Conservation (phyloP, 2,888 invertebrate genomes). For the Micropterix aruncella region DNA sequence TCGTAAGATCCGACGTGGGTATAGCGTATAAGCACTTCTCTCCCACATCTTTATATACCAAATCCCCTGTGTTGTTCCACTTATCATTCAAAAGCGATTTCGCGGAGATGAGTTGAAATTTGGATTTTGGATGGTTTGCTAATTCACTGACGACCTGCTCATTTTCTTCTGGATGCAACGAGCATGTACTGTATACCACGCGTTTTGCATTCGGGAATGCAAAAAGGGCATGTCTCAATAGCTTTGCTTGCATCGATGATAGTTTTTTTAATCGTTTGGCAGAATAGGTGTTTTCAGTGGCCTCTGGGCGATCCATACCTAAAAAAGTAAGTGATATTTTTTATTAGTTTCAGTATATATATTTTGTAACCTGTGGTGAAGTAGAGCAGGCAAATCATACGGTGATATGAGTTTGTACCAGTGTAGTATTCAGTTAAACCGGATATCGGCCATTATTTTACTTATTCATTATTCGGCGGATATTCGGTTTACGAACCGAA, state of each 20-base stretch:
- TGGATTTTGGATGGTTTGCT: slow-evolving; percentile 34
- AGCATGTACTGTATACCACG: slow-evolving; percentile 95
- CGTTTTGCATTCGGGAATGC: slow-evolving; percentile 70
- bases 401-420: no score
- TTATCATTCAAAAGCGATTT: slow-evolving; percentile 43
- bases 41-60: slow-evolving; percentile 49
- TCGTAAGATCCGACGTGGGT: slow-evolving; percentile 66
- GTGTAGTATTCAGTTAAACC: no score
- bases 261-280: slow-evolving; percentile 44
- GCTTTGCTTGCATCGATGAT: slow-evolving; percentile 66
- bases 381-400: no score
- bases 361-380: not conserved
- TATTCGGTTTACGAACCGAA: no score
- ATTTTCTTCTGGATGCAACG: slow-evolving; percentile 79
- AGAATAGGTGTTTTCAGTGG: slow-evolving; percentile 15
- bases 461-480: no score
- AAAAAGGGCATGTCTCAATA: slow-evolving; percentile 75
- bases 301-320: slow-evolving; percentile 45
- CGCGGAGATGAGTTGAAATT: slow-evolving; percentile 49
- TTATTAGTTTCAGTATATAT: not conserved
- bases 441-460: no score
- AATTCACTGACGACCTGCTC: slow-evolving; percentile 76
- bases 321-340: slow-evolving; percentile 9
- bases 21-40: slow-evolving; percentile 65
- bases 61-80: slow-evolving; percentile 56